Base-by-base conservation (phyloP, 2,113 vertebrate genomes). In the Tricholaema leucomelas region DNA sequence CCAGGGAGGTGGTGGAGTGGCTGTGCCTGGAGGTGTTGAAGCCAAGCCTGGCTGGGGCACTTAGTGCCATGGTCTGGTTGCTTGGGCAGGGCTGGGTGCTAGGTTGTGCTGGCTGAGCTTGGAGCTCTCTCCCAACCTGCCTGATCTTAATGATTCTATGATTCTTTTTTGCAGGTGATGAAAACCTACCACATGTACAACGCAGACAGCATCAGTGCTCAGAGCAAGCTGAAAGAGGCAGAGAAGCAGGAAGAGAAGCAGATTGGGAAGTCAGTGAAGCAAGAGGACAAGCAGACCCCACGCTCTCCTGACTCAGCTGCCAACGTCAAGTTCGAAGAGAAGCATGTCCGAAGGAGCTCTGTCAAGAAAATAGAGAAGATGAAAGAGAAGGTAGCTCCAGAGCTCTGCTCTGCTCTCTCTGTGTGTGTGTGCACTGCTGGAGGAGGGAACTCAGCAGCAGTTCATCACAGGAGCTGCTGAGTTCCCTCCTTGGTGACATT, bases 131-230 rank as follows among this genome's bases (percentile, higher is more conserved):
- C n/a, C n/a, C n/a, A n/a, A n/a, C 20, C 17, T 46, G 18, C 16
- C 19, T 40, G 40, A 14, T 40, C n/a, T n/a, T n/a, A n/a, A n/a
- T n/a, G n/a, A n/a, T n/a, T n/a, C n/a, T n/a, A n/a, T n/a, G n/a
- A n/a, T n/a, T 42, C 15, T 9, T 50, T 50, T 6, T 73, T 92
- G 59, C 97, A 99, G 99, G 99, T 99, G 82, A 99, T 99, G 99
- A 99, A 99, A 96, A 99, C 99, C 5, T 99, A 99, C 96, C 99
- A 99, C 95, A 99, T 99, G 98, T 99, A 99, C 98, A 99, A 99
- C 50, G 99, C 98, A 0, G 99, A 99, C 98, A 99, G 99, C 98
- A 99, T 99, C 69, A 99, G 98, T 5, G 99, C 99, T 2, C 99
- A 99, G 98, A 98, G 98, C 98, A 99, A 99, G 92, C 98, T 99